phyloP scores from a whole-genome alignment of 2,113 vertebrate genomes.

The Callithrix jacchus region DNA sequence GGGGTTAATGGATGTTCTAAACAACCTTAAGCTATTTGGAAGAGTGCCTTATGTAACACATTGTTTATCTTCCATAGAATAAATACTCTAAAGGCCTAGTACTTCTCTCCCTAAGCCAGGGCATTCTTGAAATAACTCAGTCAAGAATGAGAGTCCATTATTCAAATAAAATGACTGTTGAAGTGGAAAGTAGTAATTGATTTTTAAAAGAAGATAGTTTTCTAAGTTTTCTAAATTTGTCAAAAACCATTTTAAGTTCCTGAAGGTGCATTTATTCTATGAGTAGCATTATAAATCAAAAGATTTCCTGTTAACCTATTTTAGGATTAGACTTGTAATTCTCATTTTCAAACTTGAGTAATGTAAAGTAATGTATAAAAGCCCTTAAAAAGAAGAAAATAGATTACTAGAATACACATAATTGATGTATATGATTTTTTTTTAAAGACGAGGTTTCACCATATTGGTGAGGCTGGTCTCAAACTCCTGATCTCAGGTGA shows the following conservation, averaged over 20 bases:
- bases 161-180: conserved; percentile 17
- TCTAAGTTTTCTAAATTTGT: not conserved
- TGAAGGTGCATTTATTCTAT: not conserved
- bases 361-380: not conserved
- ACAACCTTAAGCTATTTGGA: conserved; percentile 19
- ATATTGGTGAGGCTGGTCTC: too few relatives aligned
- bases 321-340: conserved; percentile 22
- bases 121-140: not conserved
- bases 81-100: not conserved
- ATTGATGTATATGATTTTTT: not conserved
- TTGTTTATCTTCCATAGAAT: not conserved
- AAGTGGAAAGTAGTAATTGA: not conserved
- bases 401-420: not conserved
- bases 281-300: not conserved
- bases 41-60: conserved; percentile 5
- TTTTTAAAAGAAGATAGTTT: not conserved
- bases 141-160: conserved; percentile 25
- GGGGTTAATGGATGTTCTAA: conserved; percentile 33
- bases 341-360: not conserved
- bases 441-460: not conserved
- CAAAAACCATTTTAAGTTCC: conserved; percentile 24
- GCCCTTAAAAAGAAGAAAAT: not conserved
- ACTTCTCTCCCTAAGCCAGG: not conserved
- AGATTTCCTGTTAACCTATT: not conserved
- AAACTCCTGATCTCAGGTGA: too few relatives aligned